phyloP scores from a whole-genome alignment of 2,888 invertebrate genomes.

The Ormyrus thymus region DNA sequence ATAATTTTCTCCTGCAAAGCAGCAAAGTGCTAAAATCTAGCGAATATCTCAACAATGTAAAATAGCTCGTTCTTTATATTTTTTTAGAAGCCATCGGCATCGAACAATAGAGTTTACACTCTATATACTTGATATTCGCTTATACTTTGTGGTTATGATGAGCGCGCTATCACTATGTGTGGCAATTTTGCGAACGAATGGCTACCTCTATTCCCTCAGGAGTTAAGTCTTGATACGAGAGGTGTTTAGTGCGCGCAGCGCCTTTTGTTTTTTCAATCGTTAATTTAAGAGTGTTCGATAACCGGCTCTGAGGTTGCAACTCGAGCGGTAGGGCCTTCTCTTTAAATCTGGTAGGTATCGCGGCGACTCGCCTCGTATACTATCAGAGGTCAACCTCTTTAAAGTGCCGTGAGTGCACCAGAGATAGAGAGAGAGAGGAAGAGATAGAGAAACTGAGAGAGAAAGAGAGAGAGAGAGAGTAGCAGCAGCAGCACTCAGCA shows the following conservation, averaged over 20 bases:
- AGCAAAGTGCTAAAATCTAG: too few species aligned
- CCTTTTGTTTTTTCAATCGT: constrained; percentile 45
- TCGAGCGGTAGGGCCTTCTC: background rate
- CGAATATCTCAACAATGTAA: too few species aligned
- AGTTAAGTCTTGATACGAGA: constrained; percentile 14
- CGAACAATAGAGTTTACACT: too few species aligned
- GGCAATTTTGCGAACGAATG: constrained; percentile 63
- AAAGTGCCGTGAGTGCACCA: background rate
- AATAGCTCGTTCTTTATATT: too few species aligned
- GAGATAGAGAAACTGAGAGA: too few species aligned
- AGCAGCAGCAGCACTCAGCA: too few species aligned
- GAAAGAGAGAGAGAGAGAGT: too few species aligned
- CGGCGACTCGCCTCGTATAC: background rate
- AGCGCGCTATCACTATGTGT: constrained; percentile 46
- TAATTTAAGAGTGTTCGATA: constrained; percentile 25
- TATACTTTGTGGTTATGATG: constrained; percentile 47
- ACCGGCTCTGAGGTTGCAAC: background rate
- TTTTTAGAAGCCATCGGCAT: too few species aligned
- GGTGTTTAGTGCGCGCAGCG: constrained; percentile 40
- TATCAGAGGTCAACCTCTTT: background rate
- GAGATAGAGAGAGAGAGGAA: too few species aligned
- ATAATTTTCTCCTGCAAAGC: too few species aligned
- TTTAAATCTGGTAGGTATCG: constrained; percentile 20
- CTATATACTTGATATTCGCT: background rate
- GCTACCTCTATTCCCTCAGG: constrained; percentile 59